Base-by-base conservation (phyloP, 2,888 invertebrate species). In the Steinernema carpocapsae region DNA sequence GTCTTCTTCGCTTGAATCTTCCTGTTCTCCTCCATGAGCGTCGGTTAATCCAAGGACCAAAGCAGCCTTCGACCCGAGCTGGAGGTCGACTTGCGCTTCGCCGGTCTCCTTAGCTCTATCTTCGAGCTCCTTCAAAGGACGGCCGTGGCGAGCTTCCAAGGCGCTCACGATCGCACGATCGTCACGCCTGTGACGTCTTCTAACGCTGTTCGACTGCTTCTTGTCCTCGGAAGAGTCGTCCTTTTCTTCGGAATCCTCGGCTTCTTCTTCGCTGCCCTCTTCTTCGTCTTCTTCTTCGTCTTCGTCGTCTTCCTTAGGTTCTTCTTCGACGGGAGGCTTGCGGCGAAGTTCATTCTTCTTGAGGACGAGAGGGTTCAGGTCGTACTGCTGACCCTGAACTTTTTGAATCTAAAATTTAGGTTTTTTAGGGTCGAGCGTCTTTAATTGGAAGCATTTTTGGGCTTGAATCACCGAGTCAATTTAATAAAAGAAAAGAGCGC, bases 351-450 rank as follows among this genome's bases (percentile, higher is more conserved):
- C 48, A 29, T 52, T 70, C 24, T 26, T 64, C 14, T 74, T 59
- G 10, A 64, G 45, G 37, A 75, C 7, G 19, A 75, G 17, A 10
- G 48, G 48, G 26, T 70, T 42, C 24, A 75, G 26, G 24, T 75
- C 75, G 71, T 37, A 75, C 46, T 75, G 75, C 42, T 75, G 14
- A 0, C n/a, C 43, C 70, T 75, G 75, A 17, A 75, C 75, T 43
- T 75, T 75, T 19, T 37, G 59, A 0, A 75, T 42, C 75, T 75
- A 24, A 37, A 73, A 72, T 32, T 12, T 17, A 75, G n/a, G n/a
- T n/a, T n/a, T n/a, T n/a, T n/a, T n/a, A n/a, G n/a, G n/a, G n/a
- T n/a, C n/a, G n/a, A n/a, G n/a, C n/a, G n/a, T n/a, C n/a, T n/a
- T n/a, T n/a, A n/a, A n/a, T n/a, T n/a, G n/a, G n/a, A n/a, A n/a